Evolutionary conservation across 1,140 invertebrate genomes (phyloP).

Genomic region (Doryteuthis pealeii): DNA sequence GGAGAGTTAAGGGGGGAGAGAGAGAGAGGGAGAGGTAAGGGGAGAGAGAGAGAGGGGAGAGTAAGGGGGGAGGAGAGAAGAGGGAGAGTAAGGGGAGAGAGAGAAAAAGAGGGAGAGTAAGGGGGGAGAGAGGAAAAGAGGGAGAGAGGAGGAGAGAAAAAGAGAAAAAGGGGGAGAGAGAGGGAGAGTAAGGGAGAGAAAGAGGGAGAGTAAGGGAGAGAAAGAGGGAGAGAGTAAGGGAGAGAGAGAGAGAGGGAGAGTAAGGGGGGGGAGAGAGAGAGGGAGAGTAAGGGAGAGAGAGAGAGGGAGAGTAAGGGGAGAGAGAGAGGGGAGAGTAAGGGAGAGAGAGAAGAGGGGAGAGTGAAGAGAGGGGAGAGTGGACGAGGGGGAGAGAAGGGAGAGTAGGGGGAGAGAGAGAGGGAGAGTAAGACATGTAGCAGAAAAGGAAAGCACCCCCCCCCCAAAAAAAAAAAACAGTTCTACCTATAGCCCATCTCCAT

Average conservation of each 20-base stretch:
- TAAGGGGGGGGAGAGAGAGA: neutral
- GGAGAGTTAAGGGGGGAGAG: too few species aligned
- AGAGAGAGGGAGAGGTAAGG: too few species aligned
- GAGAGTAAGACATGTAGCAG: too few species aligned
- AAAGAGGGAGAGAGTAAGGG: neutral
- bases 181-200: neutral
- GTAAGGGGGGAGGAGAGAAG: neutral
- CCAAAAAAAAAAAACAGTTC: too few species aligned
- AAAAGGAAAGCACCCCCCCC: too few species aligned
- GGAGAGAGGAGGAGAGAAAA: neutral
- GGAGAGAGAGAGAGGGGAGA: neutral
- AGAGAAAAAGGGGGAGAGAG: neutral
- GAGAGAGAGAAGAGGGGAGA: neutral
- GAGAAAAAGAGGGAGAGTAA: neutral
- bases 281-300: neutral
- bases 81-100: neutral
- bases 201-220: neutral
- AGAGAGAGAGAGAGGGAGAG: neutral
- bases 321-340: neutral
- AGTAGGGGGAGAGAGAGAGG: neutral
- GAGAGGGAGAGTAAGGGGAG: neutral
- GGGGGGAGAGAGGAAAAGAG: neutral
- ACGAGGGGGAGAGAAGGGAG: neutral
- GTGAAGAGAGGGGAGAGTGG: neutral
- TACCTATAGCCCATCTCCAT: too few species aligned